Evolutionary conservation across 2,888 invertebrate species (phyloP).

Genomic region (Augochlorella aurata): DNA sequence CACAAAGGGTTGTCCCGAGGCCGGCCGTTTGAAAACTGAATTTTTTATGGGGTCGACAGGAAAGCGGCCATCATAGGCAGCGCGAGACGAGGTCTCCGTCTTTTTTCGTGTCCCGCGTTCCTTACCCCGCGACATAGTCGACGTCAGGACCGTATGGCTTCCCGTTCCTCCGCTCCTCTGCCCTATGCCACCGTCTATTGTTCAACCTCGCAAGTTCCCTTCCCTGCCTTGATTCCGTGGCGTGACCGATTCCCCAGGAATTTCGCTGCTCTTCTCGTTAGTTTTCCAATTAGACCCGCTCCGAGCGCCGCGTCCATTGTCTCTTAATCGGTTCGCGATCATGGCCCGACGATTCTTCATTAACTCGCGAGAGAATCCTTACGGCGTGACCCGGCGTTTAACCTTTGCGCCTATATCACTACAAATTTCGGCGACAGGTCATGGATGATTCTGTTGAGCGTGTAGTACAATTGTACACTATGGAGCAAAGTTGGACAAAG

Average conservation of each 20-base stretch:
- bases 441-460: too few relatives aligned
- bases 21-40: conserved; percentile 71
- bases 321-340: background rate
- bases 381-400: too few relatives aligned
- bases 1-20: conserved; percentile 76
- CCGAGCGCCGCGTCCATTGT: background rate
- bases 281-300: background rate
- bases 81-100: conserved; percentile 57
- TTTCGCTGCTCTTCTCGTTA: background rate
- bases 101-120: conserved; percentile 19
- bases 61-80: conserved; percentile 79
- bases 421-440: too few relatives aligned
- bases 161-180: background rate
- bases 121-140: conserved; percentile 41
- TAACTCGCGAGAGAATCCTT: too few relatives aligned
- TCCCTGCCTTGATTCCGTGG: background rate
- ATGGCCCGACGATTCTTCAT: background rate
- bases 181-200: background rate
- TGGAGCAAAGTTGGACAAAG: too few relatives aligned
- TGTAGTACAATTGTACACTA: too few relatives aligned
- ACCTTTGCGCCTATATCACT: too few relatives aligned
- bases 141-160: conserved; percentile 45
- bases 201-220: background rate
- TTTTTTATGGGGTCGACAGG: conserved; percentile 78
- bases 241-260: background rate